Percentiles rank a stretch among this genome's conserved stretches.
These are phyloP conservation scores for Rhizoglyphus robini DNA, from an alignment of 1,140 invertebrate genomes.

Conservation along the genomic window DNA sequence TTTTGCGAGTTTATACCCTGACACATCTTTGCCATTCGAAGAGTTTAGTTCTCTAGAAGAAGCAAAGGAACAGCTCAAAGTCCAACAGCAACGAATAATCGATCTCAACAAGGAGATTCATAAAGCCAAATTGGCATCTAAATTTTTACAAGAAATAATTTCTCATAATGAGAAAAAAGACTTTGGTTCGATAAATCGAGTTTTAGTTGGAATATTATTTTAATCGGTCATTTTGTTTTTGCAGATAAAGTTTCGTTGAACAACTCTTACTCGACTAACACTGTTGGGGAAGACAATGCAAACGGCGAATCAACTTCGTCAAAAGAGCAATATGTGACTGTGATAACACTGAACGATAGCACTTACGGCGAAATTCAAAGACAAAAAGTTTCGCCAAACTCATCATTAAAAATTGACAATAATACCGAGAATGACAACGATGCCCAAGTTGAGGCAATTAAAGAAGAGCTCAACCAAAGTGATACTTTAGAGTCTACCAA, in stretches of 20 bases:
- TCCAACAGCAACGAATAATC: background rate
- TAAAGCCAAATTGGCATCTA: background rate
- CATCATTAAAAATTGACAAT: background rate
- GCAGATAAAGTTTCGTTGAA: background rate
- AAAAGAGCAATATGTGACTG: conserved; percentile 22
- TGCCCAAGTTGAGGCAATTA: background rate
- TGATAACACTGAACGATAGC: conserved; percentile 19
- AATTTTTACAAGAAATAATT: conserved; percentile 3
- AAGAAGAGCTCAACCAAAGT: background rate
- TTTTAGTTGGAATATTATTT: background rate
- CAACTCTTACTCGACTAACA: too few relatives aligned
- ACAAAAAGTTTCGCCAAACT: background rate
- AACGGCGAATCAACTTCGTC: background rate
- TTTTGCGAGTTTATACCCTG: background rate
- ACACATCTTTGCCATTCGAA: background rate
- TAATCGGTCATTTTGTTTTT: background rate
- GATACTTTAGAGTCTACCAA: background rate
- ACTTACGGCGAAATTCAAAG: conserved; percentile 20
- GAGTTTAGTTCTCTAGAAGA: background rate
- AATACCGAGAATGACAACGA: background rate
- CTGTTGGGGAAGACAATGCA: background rate
- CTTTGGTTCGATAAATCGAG: too few relatives aligned
- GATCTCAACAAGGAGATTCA: background rate
- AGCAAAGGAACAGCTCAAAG: background rate
- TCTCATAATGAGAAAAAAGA: background rate